These are phyloP conservation scores for Drosophila kepulauana DNA, from an alignment of 1,140 invertebrate genomes.

Conservation along the genomic window DNA sequence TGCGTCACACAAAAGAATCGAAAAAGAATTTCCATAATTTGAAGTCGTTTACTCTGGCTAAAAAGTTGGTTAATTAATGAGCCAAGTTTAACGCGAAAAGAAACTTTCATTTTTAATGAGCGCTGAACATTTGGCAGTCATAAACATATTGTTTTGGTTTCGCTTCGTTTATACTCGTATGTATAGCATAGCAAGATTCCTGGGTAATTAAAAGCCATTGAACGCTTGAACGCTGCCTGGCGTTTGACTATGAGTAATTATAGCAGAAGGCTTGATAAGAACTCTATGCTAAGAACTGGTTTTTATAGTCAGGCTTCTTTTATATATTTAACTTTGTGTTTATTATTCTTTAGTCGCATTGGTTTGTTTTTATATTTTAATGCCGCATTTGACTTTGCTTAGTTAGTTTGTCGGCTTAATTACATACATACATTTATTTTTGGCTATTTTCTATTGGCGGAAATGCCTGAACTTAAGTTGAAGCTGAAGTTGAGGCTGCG, in stretches of 20 bases:
- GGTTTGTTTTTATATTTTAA: constrained; percentile 23
- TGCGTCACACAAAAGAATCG: constrained; percentile 31
- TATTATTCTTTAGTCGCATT: constrained; percentile 30
- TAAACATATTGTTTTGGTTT: constrained; percentile 55
- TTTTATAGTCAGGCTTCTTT: constrained; percentile 20
- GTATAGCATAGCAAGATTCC: constrained; percentile 48
- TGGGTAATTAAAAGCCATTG: constrained; percentile 75
- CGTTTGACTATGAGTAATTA: constrained; percentile 70
- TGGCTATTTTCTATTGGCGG: constrained; percentile 44
- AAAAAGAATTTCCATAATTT: constrained; percentile 48
- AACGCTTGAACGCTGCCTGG: constrained; percentile 37
- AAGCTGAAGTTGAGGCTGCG: constrained; percentile 12
- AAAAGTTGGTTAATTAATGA: constrained; percentile 69
- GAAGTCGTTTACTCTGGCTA: constrained; percentile 2
- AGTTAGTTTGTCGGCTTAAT: constrained; percentile 57
- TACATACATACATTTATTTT: constrained; percentile 52
- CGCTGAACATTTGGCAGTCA: constrained; percentile 46
- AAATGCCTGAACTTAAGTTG: constrained; percentile 56
- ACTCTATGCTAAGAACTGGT: constrained; percentile 65
- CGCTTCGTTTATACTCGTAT: constrained; percentile 39
- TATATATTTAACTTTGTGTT: constrained; percentile 37
- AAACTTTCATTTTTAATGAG: constrained; percentile 82
- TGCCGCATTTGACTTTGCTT: constrained; percentile 63
- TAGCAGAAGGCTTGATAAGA: constrained; percentile 71
- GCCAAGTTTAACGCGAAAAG: constrained; percentile 42